Base-by-base conservation (phyloP, 2,797 vertebrate species). In the Loriculus beryllinus region DNA sequence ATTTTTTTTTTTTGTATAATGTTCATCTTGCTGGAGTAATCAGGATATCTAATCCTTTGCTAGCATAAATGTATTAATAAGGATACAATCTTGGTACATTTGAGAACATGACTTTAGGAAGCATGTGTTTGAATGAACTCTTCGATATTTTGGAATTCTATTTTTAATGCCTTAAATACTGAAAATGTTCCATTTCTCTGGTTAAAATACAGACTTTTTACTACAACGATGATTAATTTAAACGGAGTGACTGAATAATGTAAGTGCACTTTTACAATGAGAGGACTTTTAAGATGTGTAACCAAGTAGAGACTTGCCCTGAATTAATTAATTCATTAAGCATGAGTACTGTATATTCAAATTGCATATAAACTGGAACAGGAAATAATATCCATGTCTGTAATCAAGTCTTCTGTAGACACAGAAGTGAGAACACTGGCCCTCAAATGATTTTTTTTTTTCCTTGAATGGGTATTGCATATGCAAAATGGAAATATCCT, bases 311-410 rank as follows among this genome's bases (percentile, higher is more conserved):
- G 75, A 90, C 78, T 92, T 95, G 52, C 64, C 70, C 63, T 96
- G 95, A 96, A 96, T 95, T 89, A 93, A 90, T 96, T 96, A 94
- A 96, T 96, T 95, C 95, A 96, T 96, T 94, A 96, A 75, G 92
- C 93, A 95, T 96, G 96, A 95, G 86, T 91, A 59, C 83, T 82
- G 65, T 94, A 94, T 94, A 95, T 95, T 93, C 92, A 87, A 95
- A 95, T 64, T 94, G 95, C 93, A 95, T 93, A 85, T 92, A 95
- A 96, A 95, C 88, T 94, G 86, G 92, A 93, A 71, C 84, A 71
- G 40, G 92, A 95, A 92, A 96, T 93, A 90, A 95, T 84, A 95
- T 65, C 95, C 71, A 39, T 20, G 64, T 64, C 39, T 90, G 90
- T 94, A 94, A 95, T 82, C 88, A 85, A 85, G 88, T 89, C 92